Base-by-base conservation (phyloP, 2,797 vertebrate genomes). In the Diglossa cyanea region DNA sequence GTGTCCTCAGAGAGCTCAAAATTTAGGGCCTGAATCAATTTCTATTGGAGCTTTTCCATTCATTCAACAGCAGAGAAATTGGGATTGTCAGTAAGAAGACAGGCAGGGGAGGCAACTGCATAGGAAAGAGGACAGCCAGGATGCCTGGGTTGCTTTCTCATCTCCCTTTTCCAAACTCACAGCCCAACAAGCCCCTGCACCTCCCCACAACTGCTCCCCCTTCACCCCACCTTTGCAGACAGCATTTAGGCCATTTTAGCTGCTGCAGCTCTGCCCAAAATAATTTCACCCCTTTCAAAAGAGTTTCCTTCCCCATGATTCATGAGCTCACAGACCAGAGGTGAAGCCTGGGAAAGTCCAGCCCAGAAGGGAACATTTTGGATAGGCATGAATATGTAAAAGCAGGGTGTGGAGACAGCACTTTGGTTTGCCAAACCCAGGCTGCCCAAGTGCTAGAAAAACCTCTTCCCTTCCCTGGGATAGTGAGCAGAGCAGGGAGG, bases 271-370 rank as follows among this genome's bases (percentile, higher is more conserved):
- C 17, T 80, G 37, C 68, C 71, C 68, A 68, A 87, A 68, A 87
- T 66, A 81, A 47, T 63, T 39, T 85, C 35, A 76, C 33, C 62
- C 72, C 77, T 65, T 86, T 72, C 50, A 45, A 77, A 88, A 74
- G 33, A n/a, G 58, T 44, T 95, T 88, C 62, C 30, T 54, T 57
- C 45, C 44, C 35, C 44, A 3, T 6, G 5, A 20, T 91, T 77
- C 55, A 25, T 7, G 9, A 91, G 51, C 35, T 94, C 72, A 54
- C 58, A 92, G 68, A 71, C 57, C 80, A 92, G 79, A 92, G 60
- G 83, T 57, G 62, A 91, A 95, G 93, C 86, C 94, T 95, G 96
- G 83, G 94, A 95, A 97, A 97, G 67, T 77, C 77, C 82, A 79
- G 66, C 90, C 88, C 90, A 91, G 78, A 95, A 77, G 44, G 61